Base-by-base conservation (phyloP, 2,888 invertebrate genomes). In the Heliconius ethilla region DNA sequence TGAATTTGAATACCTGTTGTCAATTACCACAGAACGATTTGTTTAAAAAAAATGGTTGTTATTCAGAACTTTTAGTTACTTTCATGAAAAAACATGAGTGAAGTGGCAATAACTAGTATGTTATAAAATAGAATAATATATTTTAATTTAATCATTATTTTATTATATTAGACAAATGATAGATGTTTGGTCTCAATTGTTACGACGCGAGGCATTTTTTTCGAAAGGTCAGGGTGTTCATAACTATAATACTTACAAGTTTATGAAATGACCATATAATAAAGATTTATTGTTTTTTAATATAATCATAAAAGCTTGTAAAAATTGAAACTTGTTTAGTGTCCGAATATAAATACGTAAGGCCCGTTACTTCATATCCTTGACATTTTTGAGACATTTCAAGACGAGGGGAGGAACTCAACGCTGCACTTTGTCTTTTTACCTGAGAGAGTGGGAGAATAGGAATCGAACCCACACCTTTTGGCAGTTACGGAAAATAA, bases 181-280 rank as follows among this genome's bases (percentile, higher is more conserved):
- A 70, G n/a, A 76, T 45, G 45, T 15, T 37, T 13, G 33, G 13
- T 70, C 70, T 62, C 70, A 70, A 65, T 76, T 63, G 45, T 65
- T 33, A 70, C 45, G 62, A 72, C 51, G 65, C 6, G n/a, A 29
- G 45, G 7, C 33, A 65, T 76, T 65, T 59, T 51, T 76, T 65
- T 25, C 33, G 11, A 76, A 76, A 76, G 76, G 76, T 76, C 76
- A 76, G 78, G 75, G 75, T 75, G 33, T 78, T 72, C 22, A 27
- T 51, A 59, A 25, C 63, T 40, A 25, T 9, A 69, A 25, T 69
- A 74, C 3, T 59, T 59, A 59, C 3, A n/a, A 0, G n/a, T 59
- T 4, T 59, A n/a, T 59, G 3, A n/a, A 73, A 45, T 69, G 63
- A 69, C 51, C 65, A 51, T 51, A 65, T 29, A 51, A 51, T 33